Conservation (phyloP, 2,797 vertebrate genomes). For the Malurus leucopterus region DNA sequence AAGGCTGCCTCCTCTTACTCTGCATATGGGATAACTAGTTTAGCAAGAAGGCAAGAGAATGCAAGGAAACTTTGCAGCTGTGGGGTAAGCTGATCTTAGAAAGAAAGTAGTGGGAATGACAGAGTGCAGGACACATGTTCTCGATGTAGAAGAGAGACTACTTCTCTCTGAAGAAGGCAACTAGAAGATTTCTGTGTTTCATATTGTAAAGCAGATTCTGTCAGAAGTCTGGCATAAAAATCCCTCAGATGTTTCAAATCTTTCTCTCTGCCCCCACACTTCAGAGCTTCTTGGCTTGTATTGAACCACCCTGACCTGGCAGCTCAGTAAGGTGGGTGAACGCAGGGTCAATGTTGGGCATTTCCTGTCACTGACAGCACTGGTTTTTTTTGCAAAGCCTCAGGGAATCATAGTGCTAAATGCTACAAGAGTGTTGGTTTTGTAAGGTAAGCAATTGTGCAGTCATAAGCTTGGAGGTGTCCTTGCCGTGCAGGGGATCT, state of each 20-base stretch:
- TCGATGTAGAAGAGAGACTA: not conserved
- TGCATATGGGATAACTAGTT: not conserved
- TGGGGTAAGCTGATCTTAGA: not conserved
- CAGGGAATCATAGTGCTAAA: not conserved
- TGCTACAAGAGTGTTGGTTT: not conserved
- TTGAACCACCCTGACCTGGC: not conserved
- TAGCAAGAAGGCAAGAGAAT: fast-evolving
- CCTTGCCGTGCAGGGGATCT: not conserved
- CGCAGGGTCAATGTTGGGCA: not conserved
- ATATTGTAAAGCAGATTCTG: not conserved
- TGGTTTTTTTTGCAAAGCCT: not conserved
- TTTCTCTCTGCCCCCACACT: not conserved
- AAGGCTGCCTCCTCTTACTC: not conserved
- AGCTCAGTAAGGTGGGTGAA: not conserved
- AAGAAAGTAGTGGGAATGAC: not conserved
- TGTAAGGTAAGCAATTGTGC: not conserved
- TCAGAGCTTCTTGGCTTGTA: not conserved
- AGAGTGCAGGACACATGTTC: not conserved
- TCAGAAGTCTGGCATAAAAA: not conserved
- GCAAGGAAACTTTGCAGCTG: not conserved
- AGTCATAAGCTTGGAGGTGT: not conserved
- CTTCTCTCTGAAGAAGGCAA: not conserved
- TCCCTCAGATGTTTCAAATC: not conserved
- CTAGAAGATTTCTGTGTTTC: not conserved
- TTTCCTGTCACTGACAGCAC: not conserved